Conservation (phyloP, 1,140 invertebrate species). For the Onthophagus taurus region DNA sequence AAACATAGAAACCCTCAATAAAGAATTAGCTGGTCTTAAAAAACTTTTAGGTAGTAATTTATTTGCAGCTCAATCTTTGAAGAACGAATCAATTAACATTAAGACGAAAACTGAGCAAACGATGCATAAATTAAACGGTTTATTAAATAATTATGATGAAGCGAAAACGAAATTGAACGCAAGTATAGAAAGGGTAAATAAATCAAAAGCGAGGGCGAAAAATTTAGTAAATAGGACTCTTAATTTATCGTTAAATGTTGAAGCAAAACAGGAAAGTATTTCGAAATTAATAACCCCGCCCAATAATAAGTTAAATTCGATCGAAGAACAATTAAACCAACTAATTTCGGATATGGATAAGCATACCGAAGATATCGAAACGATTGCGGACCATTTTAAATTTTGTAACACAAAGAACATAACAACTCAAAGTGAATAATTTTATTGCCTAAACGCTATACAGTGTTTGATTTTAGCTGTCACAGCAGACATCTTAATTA, state of each 20-base stretch:
- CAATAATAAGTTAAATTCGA: slow-evolving; percentile 27
- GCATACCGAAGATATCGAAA: slow-evolving; percentile 22
- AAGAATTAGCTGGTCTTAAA: slow-evolving; percentile 27
- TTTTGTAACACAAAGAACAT: too few relatives aligned
- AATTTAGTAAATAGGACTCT: slow-evolving; percentile 29
- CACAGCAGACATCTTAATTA: too few relatives aligned
- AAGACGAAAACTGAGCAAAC: slow-evolving; percentile 27
- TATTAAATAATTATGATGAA: slow-evolving; percentile 28
- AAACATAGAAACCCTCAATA: slow-evolving; percentile 24
- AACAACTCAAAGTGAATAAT: too few relatives aligned
- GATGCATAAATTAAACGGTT: slow-evolving; percentile 20
- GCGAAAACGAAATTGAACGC: slow-evolving; percentile 22
- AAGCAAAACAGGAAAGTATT: slow-evolving; percentile 25
- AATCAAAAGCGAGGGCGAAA: slow-evolving; percentile 27
- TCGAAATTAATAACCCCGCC: slow-evolving; percentile 35
- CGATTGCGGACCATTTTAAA: slow-evolving; percentile 30
- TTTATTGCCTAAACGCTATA: too few relatives aligned
- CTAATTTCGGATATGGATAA: slow-evolving; percentile 35
- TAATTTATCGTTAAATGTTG: slow-evolving; percentile 28
- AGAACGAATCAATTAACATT: slow-evolving; percentile 28
- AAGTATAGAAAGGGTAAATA: slow-evolving; percentile 26
- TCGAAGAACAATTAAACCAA: slow-evolving; percentile 33
- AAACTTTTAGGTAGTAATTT: slow-evolving; percentile 30
- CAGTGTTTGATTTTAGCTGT: too few relatives aligned
- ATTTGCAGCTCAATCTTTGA: slow-evolving; percentile 27